Evolutionary conservation across 2,113 vertebrate species (phyloP).

Genomic region (Pomatorhinus ruficollis): DNA sequence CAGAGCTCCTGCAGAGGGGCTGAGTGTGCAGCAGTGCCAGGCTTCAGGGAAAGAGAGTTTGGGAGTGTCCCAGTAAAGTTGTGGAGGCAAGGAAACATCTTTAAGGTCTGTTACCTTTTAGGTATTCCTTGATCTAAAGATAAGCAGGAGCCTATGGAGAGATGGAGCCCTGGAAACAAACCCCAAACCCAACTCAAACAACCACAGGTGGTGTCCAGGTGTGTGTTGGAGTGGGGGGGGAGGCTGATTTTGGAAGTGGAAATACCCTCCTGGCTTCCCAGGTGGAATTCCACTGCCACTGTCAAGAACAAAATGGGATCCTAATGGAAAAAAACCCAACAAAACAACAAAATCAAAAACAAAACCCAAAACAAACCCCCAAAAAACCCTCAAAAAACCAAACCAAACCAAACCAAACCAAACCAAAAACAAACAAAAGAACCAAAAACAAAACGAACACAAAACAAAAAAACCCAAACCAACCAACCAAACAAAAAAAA

Average conservation of each 20-base stretch:
- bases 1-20: background rate
- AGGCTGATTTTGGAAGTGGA: background rate
- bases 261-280: background rate
- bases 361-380: too few relatives aligned
- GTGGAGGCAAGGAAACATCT: background rate
- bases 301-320: background rate
- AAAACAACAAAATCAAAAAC: background rate
- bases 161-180: background rate
- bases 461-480: too few relatives aligned
- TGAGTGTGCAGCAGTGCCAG: background rate
- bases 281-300: background rate
- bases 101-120: background rate
- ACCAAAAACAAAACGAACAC: too few relatives aligned
- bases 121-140: background rate
- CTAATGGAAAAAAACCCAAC: background rate
- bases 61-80: background rate
- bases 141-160: background rate
- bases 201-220: background rate
- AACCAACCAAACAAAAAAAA: too few relatives aligned
- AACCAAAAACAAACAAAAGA: too few relatives aligned
- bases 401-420: too few relatives aligned
- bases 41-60: background rate
- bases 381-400: too few relatives aligned
- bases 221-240: background rate
- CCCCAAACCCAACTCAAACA: background rate